Evolutionary conservation across 2,888 invertebrate genomes (phyloP), one percentile per base, ranked within the genome.

Genomic region (Sthenelais limicola): DNA sequence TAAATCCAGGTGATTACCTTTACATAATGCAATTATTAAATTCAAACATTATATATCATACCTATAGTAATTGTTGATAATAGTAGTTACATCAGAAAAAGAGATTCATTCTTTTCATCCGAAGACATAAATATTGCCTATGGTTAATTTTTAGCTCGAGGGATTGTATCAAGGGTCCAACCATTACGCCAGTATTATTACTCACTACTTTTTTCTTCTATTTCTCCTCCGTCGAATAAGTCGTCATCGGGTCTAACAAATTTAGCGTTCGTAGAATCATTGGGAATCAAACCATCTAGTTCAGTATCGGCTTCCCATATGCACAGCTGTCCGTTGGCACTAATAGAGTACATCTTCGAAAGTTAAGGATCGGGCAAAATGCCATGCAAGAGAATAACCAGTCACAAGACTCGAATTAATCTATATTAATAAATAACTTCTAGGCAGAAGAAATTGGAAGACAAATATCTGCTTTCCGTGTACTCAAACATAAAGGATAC

Each of bases 281-380:
- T 80, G 5, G 82, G 89, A 21, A 91, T 88, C 56, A 96, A 89
- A 70, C 92, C 93, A 67, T 92, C 91, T 0, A 92, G 90, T 73
- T 92, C 92, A 68, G 94, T 88, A 80, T 91, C 93, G 79, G 95
- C 94, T 83, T 95, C 93, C 97, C 97, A 98, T 52, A 95, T 85
- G 84, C 92, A 93, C 3, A 95, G 88, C 80, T 93, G 93, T 0
- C 96, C 96, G 88, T 96, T 95, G 81, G 92, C 91, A 83, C 78
- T 81, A n/a, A 85, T 74, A 58, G 82, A 79, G 77, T 82, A 86
- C 12, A 88, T 43, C 87, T 88, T 5, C 18, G 15, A 32, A 2
- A 3, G n/a, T n/a, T n/a, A 52, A 52, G 21, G 21, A 52, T 21
- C 24, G 12, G n/a, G n/a, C 9, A 30, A 56, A 56, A n/a, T 30